Conservation (phyloP, 2,113 vertebrate species). For the Pseudolaguvia tuberculata region DNA sequence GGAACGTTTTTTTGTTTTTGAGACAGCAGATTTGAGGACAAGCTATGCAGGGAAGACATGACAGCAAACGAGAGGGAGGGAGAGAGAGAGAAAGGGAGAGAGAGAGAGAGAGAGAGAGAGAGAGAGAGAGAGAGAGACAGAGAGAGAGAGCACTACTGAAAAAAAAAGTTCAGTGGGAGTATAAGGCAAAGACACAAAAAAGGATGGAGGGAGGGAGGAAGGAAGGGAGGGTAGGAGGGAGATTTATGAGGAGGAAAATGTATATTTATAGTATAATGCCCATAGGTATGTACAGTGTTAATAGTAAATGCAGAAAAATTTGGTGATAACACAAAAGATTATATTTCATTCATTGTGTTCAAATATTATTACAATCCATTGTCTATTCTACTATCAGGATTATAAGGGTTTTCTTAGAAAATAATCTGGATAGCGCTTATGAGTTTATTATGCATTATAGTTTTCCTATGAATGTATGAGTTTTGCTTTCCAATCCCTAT, state of each 20-base stretch:
- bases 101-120: conserved; percentile 39
- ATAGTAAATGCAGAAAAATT: too few species aligned
- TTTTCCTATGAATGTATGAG: background rate
- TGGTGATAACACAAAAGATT: conserved; percentile 33
- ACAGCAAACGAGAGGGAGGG: conserved; percentile 18
- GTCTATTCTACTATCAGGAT: too few species aligned
- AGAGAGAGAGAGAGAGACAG: conserved; percentile 33
- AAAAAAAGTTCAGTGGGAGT: conserved; percentile 46
- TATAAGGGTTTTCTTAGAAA: too few species aligned
- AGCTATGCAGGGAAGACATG: conserved; percentile 33
- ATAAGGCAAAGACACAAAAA: conserved; percentile 36
- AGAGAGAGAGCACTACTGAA: conserved; percentile 46
- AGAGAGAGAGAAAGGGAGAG: conserved; percentile 23
- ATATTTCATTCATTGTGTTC: background rate
- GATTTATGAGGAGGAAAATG: background rate
- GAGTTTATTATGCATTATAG: too few species aligned
- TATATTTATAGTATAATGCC: conserved; percentile 49
- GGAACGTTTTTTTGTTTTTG: background rate
- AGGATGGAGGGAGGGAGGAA: background rate
- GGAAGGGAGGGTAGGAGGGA: too few species aligned
- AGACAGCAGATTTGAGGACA: conserved; percentile 14
- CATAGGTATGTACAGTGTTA: background rate
- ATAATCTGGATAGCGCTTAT: too few species aligned
- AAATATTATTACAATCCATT: too few species aligned
- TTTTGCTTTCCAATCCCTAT: background rate